A percentile compares a stretch with the other conserved stretches of the same genome.
Conservation (phyloP, 2,888 invertebrate genomes). For the Ichneumon xanthorius region DNA sequence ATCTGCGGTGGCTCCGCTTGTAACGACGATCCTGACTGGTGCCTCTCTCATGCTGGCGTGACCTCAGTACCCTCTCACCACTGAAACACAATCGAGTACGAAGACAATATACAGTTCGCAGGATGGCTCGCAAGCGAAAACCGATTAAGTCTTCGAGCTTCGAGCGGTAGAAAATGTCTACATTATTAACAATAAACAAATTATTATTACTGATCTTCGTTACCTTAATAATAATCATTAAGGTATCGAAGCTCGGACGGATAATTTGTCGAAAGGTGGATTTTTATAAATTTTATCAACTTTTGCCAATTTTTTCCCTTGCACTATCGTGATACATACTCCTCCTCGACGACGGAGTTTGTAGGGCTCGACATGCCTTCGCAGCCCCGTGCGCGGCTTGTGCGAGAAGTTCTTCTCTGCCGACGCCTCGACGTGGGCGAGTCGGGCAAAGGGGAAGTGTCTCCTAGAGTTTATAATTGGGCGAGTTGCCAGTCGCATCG, state of each 20-base stretch:
- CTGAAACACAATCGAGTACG: constrained; percentile 81
- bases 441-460: constrained; percentile 19
- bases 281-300: background rate
- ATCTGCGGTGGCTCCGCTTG: constrained; percentile 94
- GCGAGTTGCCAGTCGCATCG: constrained; percentile 58
- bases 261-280: background rate
- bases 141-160: background rate
- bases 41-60: constrained; percentile 89
- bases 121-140: constrained; percentile 1
- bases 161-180: background rate
- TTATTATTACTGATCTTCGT: no score
- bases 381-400: background rate
- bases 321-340: constrained; percentile 1
- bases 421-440: constrained; percentile 31
- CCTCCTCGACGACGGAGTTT: background rate
- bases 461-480: constrained; percentile 49
- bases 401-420: background rate
- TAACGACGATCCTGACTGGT: constrained; percentile 93
- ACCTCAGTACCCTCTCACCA: constrained; percentile 87
- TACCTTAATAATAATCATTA: background rate
- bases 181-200: no score
- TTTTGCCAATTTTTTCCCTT: background rate
- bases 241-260: no score
- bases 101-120: constrained; percentile 54
- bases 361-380: background rate